These are phyloP conservation scores for Diplodus puntazzo DNA, from an alignment of 2,797 vertebrate species.

Conservation along the genomic window DNA sequence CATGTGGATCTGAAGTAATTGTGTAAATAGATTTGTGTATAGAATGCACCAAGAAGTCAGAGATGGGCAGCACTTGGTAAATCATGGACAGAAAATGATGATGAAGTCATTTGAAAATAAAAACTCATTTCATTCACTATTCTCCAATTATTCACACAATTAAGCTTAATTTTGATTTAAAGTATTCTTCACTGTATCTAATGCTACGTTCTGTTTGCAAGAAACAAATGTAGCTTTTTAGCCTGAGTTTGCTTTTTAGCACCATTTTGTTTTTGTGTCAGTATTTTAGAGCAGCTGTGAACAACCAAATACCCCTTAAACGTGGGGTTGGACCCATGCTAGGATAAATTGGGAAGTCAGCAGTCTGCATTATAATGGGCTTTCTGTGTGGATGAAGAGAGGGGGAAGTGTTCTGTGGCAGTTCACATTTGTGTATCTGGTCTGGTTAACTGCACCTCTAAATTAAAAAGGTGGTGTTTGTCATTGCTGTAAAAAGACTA, in stretches of 20 bases:
- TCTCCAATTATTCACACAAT: not conserved
- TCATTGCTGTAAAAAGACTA: not conserved
- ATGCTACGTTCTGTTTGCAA: not conserved
- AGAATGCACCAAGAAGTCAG: constrained; percentile 68
- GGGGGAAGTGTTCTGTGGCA: not conserved
- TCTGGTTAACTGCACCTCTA: not conserved
- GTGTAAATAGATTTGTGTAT: constrained; percentile 83
- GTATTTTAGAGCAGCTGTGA: constrained; percentile 3
- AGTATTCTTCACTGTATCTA: not conserved
- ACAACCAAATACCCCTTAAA: not conserved
- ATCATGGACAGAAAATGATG: constrained; percentile 55
- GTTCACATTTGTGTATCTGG: not conserved
- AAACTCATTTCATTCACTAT: constrained; percentile 60
- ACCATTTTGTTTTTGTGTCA: not conserved
- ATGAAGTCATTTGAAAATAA: constrained; percentile 76
- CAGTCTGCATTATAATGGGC: not conserved
- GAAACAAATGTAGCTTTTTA: not conserved
- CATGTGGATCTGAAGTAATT: constrained; percentile 57
- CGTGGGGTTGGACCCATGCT: not conserved
- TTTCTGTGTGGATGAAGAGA: constrained; percentile 1
- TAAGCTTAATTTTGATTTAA: not conserved
- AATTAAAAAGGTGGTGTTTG: not conserved
- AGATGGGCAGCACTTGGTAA: constrained; percentile 62
- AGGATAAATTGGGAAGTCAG: not conserved
- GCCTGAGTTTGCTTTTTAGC: not conserved